Evolutionary conservation across 2,888 invertebrate species (phyloP), one percentile per base, ranked within the genome.

Genomic region (Alloscopus bannaensis): DNA sequence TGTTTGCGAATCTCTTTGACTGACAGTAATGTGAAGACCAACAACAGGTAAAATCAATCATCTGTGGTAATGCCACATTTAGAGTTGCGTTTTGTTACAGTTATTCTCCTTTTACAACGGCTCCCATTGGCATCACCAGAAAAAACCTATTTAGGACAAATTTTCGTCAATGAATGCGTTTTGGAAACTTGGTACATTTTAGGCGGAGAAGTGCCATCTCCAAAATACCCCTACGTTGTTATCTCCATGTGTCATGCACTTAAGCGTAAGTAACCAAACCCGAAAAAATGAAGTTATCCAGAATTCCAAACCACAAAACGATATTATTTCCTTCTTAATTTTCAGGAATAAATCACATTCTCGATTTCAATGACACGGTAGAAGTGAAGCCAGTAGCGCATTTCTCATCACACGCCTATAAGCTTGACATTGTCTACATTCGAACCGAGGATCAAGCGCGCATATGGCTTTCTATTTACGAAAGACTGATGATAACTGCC

Each of bases 121-220:
- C n/a, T n/a, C n/a, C n/a, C n/a, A n/a, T n/a, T n/a, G n/a, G n/a
- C n/a, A n/a, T n/a, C n/a, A n/a, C n/a, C n/a, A n/a, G n/a, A 22
- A 28, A 55, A 55, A 11, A 28, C 1, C 2, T 55, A 26, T 26
- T 2, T 55, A 6, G 55, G 26, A 24, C 26, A 26, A 26, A 55
- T 55, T 55, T 55, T 55, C n/a, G 55, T 55, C 1, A 55, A 55
- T 55, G 28, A 55, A 26, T 55, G 55, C n/a, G 16, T 55, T 26
- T 2, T 4, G n/a, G 55, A 55, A 26, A 55, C 55, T 6, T 55
- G 55, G 55, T 55, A 26, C 16, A 55, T 55, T 2, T n/a, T 55
- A 1, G 13, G 26, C 2, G 55, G 55, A 3, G 55, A 55, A 1
- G 3, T 11, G 24, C 55, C 55, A 11, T 24, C 26, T 11, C 55